phyloP scores from a whole-genome alignment of 2,797 vertebrate genomes.

The Ceyx erithaca region DNA sequence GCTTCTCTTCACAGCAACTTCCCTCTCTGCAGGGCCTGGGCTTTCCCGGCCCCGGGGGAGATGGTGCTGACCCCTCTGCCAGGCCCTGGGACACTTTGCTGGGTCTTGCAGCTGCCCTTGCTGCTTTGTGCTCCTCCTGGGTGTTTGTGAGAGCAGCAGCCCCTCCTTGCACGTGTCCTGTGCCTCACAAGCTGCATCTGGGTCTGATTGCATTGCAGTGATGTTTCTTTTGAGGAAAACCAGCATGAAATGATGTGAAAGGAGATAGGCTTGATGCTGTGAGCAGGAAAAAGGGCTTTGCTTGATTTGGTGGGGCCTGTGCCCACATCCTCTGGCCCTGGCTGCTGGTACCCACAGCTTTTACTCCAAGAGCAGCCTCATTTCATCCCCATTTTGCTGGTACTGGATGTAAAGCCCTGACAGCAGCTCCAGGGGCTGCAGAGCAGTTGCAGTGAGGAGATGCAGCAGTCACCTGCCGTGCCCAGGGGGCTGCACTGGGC shows the following conservation, averaged over 20 bases:
- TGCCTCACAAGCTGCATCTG: background rate
- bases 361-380: background rate
- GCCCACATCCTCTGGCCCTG: background rate
- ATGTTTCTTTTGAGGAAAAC: background rate
- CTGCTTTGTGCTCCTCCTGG: background rate
- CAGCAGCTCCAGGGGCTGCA: fast-evolving
- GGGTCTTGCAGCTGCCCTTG: fast-evolving
- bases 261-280: fast-evolving
- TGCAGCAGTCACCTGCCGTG: fast-evolving
- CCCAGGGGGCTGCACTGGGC: background rate
- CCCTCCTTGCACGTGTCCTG: background rate
- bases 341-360: background rate
- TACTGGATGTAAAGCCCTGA: background rate
- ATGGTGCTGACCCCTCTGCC: fast-evolving
- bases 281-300: background rate
- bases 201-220: fast-evolving
- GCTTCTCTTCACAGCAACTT: background rate
- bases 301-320: background rate
- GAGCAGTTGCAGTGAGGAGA: background rate
- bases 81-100: background rate
- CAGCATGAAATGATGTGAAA: background rate
- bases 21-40: background rate
- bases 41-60: fast-evolving
- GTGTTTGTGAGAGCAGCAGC: too few species aligned
- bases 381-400: background rate